A percentile compares a stretch with the other conserved stretches of the same genome.
phyloP scores from a whole-genome alignment of 2,888 invertebrate genomes.

The Sarcophaga caerulescens region DNA sequence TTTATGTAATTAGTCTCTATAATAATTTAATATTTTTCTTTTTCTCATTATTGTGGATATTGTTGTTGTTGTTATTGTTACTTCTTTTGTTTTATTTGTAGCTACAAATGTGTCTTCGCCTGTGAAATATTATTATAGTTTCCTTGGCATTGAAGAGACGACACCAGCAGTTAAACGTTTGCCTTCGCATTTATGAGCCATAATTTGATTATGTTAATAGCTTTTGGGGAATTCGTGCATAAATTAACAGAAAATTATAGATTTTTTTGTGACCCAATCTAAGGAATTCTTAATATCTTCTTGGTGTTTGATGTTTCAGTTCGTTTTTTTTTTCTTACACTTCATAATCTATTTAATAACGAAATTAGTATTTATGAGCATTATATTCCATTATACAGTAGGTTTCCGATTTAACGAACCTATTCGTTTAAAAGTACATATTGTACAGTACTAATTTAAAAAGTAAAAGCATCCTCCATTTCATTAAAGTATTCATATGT shows the following conservation, averaged over 20 bases:
- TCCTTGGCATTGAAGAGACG: not conserved
- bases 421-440: no score
- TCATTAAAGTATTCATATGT: no score
- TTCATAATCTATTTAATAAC: slow-evolving; percentile 24
- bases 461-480: no score
- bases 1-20: slow-evolving; percentile 22
- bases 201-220: slow-evolving; percentile 47
- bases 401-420: no score
- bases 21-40: not conserved
- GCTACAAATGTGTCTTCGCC: not conserved
- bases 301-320: slow-evolving; percentile 7
- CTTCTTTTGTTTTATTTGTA: not conserved
- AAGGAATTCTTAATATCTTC: not conserved
- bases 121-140: not conserved
- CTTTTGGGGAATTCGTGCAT: slow-evolving; percentile 35
- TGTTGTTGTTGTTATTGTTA: not conserved
- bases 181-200: not conserved
- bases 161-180: not conserved
- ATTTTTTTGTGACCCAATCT: not conserved
- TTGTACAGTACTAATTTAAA: no score
- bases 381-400: no score
- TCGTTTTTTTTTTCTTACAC: not conserved
- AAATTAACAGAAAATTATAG: slow-evolving; percentile 23
- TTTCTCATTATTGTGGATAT: not conserved
- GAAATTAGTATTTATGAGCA: not conserved